Conservation (phyloP, 1,140 invertebrate genomes). For the Zophobas atratus region DNA sequence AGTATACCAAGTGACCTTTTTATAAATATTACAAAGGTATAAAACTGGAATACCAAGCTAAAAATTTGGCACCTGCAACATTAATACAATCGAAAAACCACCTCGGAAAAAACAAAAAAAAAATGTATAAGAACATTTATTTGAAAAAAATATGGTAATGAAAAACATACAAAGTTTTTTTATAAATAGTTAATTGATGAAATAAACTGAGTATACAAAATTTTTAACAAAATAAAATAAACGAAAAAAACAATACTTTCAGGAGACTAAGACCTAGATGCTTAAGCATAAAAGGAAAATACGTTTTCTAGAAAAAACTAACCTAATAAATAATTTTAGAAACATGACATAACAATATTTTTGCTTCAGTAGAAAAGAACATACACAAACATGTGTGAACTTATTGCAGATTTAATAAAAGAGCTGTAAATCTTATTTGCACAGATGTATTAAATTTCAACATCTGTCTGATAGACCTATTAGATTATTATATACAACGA, state of each 20-base stretch:
- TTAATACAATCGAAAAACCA: slow-evolving; percentile 42
- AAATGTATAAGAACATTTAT: slow-evolving; percentile 60
- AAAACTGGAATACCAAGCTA: slow-evolving; percentile 55
- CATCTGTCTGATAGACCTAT: slow-evolving; percentile 47
- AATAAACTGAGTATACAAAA: slow-evolving; percentile 53
- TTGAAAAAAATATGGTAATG: slow-evolving; percentile 60
- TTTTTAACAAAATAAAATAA: slow-evolving; percentile 43
- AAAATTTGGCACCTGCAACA: slow-evolving; percentile 57
- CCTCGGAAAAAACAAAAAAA: slow-evolving; percentile 29
- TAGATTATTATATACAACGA: slow-evolving; percentile 65
- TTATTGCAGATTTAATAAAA: slow-evolving; percentile 50
- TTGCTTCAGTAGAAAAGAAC: slow-evolving; percentile 37
- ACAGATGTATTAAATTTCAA: slow-evolving; percentile 44
- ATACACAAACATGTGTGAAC: slow-evolving; percentile 45
- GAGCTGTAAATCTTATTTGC: slow-evolving; percentile 34
- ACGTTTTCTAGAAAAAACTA: slow-evolving; percentile 6
- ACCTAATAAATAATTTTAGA: slow-evolving; percentile 30
- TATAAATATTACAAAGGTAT: slow-evolving; percentile 54
- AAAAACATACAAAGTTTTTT: slow-evolving; percentile 58
- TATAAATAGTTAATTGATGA: no score
- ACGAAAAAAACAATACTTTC: slow-evolving; percentile 39
- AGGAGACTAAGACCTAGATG: slow-evolving; percentile 27
- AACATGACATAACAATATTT: slow-evolving; percentile 39
- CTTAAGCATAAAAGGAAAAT: slow-evolving; percentile 34
- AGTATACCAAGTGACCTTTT: slow-evolving; percentile 49